Conservation (phyloP, 2,888 invertebrate species). For the Tuta absoluta region DNA sequence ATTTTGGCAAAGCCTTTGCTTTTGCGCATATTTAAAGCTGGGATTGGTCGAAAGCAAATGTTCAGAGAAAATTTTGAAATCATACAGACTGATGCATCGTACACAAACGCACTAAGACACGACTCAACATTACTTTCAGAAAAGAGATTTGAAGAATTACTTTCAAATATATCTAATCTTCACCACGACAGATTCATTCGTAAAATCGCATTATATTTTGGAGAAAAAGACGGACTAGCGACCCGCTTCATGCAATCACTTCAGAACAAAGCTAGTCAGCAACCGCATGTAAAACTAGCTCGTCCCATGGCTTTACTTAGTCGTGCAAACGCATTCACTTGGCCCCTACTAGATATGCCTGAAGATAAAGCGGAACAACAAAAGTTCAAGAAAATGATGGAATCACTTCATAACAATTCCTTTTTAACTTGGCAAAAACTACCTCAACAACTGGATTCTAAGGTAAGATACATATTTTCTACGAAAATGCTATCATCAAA, state of each 20-base stretch:
- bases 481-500: too few species aligned
- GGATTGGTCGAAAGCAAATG: constrained; percentile 52
- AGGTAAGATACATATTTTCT: background rate
- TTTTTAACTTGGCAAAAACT: background rate
- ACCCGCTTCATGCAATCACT: background rate
- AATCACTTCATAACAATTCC: background rate
- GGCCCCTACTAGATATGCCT: background rate
- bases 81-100: constrained; percentile 50
- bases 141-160: constrained; percentile 39
- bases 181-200: constrained; percentile 48
- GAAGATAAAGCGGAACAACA: background rate
- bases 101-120: constrained; percentile 58
- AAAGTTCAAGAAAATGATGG: background rate
- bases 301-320: background rate
- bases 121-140: constrained; percentile 44
- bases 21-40: constrained; percentile 43
- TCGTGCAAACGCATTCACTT: background rate
- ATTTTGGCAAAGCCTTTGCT: constrained; percentile 40
- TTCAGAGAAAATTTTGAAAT: constrained; percentile 49
- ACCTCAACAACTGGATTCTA: background rate
- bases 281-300: constrained; percentile 2
- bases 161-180: constrained; percentile 31
- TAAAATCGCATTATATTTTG: constrained; percentile 54
- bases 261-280: background rate
- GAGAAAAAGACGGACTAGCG: constrained; percentile 51